These are phyloP conservation scores for Lasioglossum morio DNA, from an alignment of 2,888 invertebrate species.

Conservation along the genomic window DNA sequence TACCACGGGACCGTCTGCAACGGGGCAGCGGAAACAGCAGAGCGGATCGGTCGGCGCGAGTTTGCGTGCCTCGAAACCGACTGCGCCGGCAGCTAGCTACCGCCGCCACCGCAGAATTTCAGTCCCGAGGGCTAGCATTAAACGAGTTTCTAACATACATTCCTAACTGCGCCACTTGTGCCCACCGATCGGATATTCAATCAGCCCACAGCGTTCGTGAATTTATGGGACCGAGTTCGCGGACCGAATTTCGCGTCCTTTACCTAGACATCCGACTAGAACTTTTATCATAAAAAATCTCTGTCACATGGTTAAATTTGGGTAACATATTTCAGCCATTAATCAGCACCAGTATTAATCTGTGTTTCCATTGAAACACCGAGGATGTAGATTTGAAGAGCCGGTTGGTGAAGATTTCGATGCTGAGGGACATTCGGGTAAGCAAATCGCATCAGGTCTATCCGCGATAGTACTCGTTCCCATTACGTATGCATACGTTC, in stretches of 20 bases:
- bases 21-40: conserved; percentile 39
- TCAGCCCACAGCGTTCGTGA: conserved; percentile 56
- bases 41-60: conserved; percentile 58
- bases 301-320: not conserved
- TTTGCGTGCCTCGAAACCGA: conserved; percentile 65
- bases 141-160: conserved; percentile 74
- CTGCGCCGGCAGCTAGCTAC: conserved; percentile 50
- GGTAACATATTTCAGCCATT: not conserved
- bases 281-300: not conserved
- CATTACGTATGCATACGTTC: conserved; percentile 20
- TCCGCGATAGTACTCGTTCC: not conserved
- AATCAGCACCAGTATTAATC: not conserved
- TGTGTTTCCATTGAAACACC: not conserved
- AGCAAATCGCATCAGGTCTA: not conserved
- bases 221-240: conserved; percentile 60
- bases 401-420: not conserved
- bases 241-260: conserved; percentile 29
- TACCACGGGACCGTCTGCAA: conserved; percentile 25
- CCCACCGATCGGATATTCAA: conserved; percentile 72
- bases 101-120: conserved; percentile 67
- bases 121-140: conserved; percentile 69
- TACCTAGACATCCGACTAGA: not conserved
- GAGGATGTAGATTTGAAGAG: not conserved
- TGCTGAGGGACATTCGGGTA: not conserved
- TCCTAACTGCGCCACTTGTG: conserved; percentile 66